phyloP scores from a whole-genome alignment of 2,113 vertebrate species.

The Tiliqua scincoides region DNA sequence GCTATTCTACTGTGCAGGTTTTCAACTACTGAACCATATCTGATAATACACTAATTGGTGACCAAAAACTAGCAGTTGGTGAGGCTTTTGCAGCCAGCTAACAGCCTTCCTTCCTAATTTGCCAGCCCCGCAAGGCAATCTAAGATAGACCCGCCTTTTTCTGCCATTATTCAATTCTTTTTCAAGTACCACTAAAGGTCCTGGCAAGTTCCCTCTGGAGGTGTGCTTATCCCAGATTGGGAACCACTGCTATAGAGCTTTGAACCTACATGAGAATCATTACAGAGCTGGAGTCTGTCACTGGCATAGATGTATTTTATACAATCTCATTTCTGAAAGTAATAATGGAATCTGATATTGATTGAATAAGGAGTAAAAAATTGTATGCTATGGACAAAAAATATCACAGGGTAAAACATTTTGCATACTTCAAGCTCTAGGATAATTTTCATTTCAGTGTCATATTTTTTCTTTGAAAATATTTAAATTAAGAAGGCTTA shows the following conservation, averaged over 20 bases:
- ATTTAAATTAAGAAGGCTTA: not conserved
- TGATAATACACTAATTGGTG: too few relatives aligned
- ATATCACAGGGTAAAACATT: not conserved
- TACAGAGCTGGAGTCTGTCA: not conserved
- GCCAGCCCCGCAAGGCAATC: too few relatives aligned
- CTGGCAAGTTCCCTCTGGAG: too few relatives aligned
- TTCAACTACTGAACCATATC: too few relatives aligned
- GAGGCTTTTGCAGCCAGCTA: too few relatives aligned
- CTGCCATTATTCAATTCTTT: too few relatives aligned
- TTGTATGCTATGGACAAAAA: not conserved
- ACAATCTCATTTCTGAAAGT: not conserved
- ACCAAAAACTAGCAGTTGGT: too few relatives aligned
- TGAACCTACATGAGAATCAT: not conserved
- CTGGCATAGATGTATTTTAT: not conserved
- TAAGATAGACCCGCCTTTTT: too few relatives aligned
- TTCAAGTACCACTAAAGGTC: too few relatives aligned
- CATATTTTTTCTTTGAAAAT: not conserved
- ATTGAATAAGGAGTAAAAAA: not conserved
- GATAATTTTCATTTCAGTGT: not conserved
- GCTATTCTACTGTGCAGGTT: too few relatives aligned
- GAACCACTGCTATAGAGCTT: not conserved
- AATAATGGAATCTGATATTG: not conserved
- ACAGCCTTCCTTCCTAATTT: too few relatives aligned
- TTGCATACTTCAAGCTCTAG: conserved; percentile 6
- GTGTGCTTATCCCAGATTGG: too few relatives aligned